Conservation (phyloP, 37 sponge, comb jelly and placozoan genomes). For the Halisarca cf. caerulea region DNA sequence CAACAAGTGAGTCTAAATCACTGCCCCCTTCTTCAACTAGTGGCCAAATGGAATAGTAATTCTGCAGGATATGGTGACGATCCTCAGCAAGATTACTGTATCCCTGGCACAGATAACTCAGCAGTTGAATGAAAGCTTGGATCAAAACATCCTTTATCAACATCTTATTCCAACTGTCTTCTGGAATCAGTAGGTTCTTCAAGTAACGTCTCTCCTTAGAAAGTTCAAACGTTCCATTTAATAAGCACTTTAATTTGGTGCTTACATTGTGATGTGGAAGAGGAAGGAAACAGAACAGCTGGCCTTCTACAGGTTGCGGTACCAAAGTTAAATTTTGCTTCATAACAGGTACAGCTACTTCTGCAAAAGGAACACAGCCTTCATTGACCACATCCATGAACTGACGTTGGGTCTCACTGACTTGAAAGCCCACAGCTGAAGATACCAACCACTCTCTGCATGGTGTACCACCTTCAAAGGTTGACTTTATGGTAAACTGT, state of each 20-base stretch:
- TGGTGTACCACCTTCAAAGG: neutral
- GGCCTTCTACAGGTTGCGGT: slow-evolving; percentile 10
- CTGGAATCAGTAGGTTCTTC: neutral
- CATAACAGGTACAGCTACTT: slow-evolving; percentile 33
- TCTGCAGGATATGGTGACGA: too few relatives aligned
- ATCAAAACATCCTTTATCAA: slow-evolving; percentile 41
- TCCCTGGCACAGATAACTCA: too few relatives aligned
- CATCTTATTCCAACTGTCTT: slow-evolving; percentile 37
- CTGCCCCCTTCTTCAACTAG: too few relatives aligned
- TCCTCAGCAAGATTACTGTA: neutral
- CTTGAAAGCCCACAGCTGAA: neutral
- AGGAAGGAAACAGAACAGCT: slow-evolving; percentile 62
- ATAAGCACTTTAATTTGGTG: slow-evolving; percentile 27
- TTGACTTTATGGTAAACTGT: neutral
- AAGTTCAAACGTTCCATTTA: slow-evolving; percentile 62
- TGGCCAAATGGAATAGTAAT: neutral
- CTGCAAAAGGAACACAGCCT: slow-evolving; percentile 43
- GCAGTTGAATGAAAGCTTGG: slow-evolving; percentile 23
- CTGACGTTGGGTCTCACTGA: neutral
- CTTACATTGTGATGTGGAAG: slow-evolving; percentile 45
- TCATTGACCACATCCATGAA: neutral
- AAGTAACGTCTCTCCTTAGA: slow-evolving; percentile 51
- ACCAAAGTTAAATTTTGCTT: too few relatives aligned
- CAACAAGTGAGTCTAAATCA: too few relatives aligned
- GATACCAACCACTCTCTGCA: neutral